Conservation (phyloP, 2,113 vertebrate species). For the Paralichthys olivaceus region DNA sequence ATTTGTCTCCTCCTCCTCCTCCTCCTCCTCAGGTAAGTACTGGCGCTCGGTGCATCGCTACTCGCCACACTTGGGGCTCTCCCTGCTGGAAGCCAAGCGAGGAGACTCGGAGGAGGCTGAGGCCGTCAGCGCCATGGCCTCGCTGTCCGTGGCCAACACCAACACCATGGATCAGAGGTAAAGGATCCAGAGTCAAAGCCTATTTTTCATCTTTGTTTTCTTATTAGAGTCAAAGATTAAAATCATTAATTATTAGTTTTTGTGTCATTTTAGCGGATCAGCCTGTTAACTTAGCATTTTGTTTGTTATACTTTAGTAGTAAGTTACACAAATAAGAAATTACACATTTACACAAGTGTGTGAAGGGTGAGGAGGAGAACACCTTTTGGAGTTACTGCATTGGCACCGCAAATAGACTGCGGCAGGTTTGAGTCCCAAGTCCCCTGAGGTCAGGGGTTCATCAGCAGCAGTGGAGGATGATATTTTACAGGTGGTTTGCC, state of each 20-base stretch:
- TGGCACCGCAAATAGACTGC: neutral
- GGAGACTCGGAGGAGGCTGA: conserved; percentile 90
- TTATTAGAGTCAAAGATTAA: too few relatives aligned
- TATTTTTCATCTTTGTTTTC: too few relatives aligned
- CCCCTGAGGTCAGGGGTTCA: conserved; percentile 1
- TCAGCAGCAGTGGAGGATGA: neutral
- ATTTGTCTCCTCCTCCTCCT: neutral
- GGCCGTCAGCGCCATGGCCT: conserved; percentile 93
- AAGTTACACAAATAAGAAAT: too few relatives aligned
- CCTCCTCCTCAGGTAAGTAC: conserved; percentile 84
- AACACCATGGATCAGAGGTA: conserved; percentile 86
- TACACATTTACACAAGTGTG: neutral
- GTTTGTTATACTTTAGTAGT: too few relatives aligned
- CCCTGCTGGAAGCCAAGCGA: conserved; percentile 88
- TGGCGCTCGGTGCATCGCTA: conserved; percentile 87
- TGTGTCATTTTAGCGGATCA: too few relatives aligned
- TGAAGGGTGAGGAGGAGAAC: neutral
- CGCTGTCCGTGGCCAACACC: conserved; percentile 87
- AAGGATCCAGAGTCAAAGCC: neutral
- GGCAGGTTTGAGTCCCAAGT: neutral
- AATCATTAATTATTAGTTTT: too few relatives aligned
- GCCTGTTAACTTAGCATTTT: too few relatives aligned
- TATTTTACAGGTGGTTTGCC: neutral
- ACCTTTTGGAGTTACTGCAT: too few relatives aligned
- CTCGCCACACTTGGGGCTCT: conserved; percentile 79